Evolutionary conservation across 2,113 vertebrate species (phyloP).

Genomic region (Ictalurus furcatus): DNA sequence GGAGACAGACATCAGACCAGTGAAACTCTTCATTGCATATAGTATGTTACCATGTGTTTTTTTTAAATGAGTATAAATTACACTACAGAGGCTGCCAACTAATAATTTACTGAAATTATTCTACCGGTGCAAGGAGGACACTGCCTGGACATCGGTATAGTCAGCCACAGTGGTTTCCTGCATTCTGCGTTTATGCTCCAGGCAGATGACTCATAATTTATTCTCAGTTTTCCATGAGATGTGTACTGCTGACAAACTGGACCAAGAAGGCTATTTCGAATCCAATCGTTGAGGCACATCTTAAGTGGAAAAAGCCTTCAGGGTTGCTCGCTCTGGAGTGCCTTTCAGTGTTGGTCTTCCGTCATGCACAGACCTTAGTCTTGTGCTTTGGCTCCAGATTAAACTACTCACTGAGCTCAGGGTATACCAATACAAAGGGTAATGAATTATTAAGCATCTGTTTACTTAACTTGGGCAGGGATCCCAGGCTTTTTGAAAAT

Average conservation of each 20-base stretch:
- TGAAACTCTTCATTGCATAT: not conserved
- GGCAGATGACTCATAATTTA: not conserved
- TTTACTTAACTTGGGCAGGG: not conserved
- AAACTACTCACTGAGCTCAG: not conserved
- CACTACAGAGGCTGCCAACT: not conserved
- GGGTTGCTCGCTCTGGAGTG: not conserved
- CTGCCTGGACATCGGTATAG: not conserved
- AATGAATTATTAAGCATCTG: not conserved
- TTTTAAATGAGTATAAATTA: not conserved
- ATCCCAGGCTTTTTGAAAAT: not conserved
- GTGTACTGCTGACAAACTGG: not conserved
- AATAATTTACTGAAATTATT: not conserved
- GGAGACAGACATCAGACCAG: not conserved
- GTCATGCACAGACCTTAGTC: not conserved
- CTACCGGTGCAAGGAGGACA: not conserved
- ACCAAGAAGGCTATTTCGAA: slow-evolving; percentile 4
- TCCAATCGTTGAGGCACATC: not conserved
- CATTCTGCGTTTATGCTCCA: not conserved
- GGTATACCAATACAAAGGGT: not conserved
- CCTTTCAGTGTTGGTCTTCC: not conserved
- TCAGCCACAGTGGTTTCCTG: not conserved
- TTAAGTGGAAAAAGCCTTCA: not conserved
- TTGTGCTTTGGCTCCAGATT: not conserved
- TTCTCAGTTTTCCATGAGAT: not conserved
- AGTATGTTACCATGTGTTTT: not conserved